Percentiles rank a stretch among this genome's conserved stretches.
These are phyloP conservation scores for Conger conger DNA, from an alignment of 2,113 vertebrate species.

Conservation along the genomic window DNA sequence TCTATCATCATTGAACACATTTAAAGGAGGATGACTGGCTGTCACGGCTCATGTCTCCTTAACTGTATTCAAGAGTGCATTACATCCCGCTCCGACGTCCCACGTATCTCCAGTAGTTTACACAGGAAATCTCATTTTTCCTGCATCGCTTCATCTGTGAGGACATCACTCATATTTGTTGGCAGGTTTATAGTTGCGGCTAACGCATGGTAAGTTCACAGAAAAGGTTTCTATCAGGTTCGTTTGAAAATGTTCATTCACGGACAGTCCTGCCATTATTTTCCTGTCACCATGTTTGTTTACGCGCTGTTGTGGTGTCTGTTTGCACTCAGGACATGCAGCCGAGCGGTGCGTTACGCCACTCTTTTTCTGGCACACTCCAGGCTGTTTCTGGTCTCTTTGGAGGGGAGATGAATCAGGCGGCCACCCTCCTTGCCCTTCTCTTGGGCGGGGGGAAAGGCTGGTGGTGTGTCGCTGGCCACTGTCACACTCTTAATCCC, in stretches of 20 bases:
- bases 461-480: neutral
- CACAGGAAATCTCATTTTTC: constrained; percentile 58
- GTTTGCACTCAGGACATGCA: neutral
- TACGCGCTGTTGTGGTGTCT: neutral
- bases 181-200: neutral
- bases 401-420: neutral
- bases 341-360: neutral
- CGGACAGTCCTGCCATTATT: neutral
- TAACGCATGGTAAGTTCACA: neutral
- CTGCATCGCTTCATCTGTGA: neutral
- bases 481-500: neutral
- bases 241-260: neutral
- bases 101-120: constrained; percentile 55
- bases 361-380: neutral
- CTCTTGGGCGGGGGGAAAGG: neutral
- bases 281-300: neutral
- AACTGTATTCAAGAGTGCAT: constrained; percentile 67
- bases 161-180: neutral
- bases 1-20: constrained; percentile 81
- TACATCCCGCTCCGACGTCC: constrained; percentile 72
- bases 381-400: neutral
- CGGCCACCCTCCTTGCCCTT: neutral
- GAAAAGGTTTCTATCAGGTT: neutral
- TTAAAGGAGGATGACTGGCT: constrained; percentile 70
- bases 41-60: constrained; percentile 76